Conservation (phyloP, 1,140 invertebrate species). For the Mactra quadrangularis region DNA sequence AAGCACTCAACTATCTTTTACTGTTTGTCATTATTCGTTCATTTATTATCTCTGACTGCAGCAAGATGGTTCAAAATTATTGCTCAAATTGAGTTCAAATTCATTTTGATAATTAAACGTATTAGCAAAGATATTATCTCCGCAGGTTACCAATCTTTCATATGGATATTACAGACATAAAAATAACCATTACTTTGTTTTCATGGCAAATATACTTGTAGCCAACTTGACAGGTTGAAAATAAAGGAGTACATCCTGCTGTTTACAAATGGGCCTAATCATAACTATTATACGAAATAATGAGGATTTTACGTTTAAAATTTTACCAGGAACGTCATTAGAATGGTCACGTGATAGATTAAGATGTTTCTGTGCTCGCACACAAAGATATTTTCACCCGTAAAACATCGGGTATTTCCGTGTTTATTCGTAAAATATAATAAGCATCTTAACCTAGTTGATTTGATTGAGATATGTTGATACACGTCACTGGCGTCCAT, state of each 20-base stretch:
- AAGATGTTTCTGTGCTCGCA: too few relatives aligned
- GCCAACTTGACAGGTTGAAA: constrained; percentile 32
- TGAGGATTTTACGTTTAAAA: constrained; percentile 11
- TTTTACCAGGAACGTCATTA: too few relatives aligned
- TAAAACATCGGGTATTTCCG: too few relatives aligned
- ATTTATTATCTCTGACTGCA: constrained; percentile 19
- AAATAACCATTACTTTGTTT: constrained; percentile 34
- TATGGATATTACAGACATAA: constrained; percentile 38
- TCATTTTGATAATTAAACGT: constrained; percentile 47
- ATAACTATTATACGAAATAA: constrained; percentile 1
- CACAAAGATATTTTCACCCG: too few relatives aligned
- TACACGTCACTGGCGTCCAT: too few relatives aligned
- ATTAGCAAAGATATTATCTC: constrained; percentile 43
- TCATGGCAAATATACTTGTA: constrained; percentile 13
- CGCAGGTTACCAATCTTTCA: constrained; percentile 29
- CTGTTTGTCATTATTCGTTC: constrained; percentile 16
- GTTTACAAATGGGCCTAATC: constrained; percentile 37
- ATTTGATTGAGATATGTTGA: too few relatives aligned
- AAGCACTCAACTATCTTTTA: constrained; percentile 14
- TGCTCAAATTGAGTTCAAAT: constrained; percentile 51
- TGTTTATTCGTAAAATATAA: too few relatives aligned
- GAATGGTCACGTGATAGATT: too few relatives aligned
- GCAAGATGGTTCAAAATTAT: background rate
- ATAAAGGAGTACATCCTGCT: constrained; percentile 22
- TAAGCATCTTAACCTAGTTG: too few relatives aligned